Percentiles rank a stretch among this genome's conserved stretches.
These are phyloP conservation scores for Varroa destructor DNA, from an alignment of 1,140 invertebrate species.

Conservation along the genomic window DNA sequence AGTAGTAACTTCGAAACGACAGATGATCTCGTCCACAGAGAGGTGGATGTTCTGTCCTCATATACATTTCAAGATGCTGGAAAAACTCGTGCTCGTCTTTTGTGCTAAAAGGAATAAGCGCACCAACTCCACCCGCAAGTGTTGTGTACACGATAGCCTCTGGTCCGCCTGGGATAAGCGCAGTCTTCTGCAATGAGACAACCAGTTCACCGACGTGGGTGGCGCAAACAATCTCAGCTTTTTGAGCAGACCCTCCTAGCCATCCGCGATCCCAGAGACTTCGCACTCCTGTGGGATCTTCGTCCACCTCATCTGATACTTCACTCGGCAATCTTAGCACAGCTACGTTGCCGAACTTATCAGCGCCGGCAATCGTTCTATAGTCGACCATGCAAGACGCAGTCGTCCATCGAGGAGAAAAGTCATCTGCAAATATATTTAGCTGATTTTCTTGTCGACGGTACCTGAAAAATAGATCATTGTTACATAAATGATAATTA, in stretches of 20 bases:
- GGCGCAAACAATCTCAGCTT: conserved; percentile 75
- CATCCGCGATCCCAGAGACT: conserved; percentile 94
- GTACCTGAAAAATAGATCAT: conserved; percentile 48
- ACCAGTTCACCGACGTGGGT: conserved; percentile 94
- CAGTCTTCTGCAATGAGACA: conserved; percentile 77
- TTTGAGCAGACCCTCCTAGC: conserved; percentile 91
- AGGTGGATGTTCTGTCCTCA: conserved; percentile 89
- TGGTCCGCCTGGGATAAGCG: conserved; percentile 87
- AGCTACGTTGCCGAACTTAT: conserved; percentile 96
- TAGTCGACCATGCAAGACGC: conserved; percentile 85
- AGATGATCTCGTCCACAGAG: conserved; percentile 93
- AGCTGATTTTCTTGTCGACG: conserved; percentile 90
- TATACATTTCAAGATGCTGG: conserved; percentile 98
- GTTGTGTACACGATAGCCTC: conserved; percentile 93
- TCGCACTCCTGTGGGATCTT: conserved; percentile 96
- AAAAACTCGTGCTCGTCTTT: conserved; percentile 98
- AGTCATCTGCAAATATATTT: conserved; percentile 96
- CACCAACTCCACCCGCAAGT: conserved; percentile 83
- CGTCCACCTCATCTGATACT: conserved; percentile 91
- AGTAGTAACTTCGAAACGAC: conserved; percentile 92
- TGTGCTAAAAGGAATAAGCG: conserved; percentile 91
- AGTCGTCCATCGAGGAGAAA: conserved; percentile 88
- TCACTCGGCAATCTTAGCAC: conserved; percentile 76
- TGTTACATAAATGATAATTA: no score
- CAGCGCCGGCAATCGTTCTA: conserved; percentile 84